Conservation (phyloP, 2,888 invertebrate species). For the Linnaemya tessellans region DNA sequence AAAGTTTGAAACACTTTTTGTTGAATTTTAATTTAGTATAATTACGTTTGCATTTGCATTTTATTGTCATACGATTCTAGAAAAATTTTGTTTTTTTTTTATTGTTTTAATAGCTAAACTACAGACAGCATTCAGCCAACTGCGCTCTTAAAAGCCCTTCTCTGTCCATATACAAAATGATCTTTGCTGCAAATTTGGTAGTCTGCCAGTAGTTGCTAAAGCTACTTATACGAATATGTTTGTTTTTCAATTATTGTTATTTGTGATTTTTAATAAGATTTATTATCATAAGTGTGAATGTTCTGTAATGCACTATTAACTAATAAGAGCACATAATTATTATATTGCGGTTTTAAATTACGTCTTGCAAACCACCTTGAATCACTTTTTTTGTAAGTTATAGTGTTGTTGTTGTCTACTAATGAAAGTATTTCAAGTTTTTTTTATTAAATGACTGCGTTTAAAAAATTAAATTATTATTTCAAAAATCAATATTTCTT, state of each 20-base stretch:
- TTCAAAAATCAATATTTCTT: not conserved
- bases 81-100: conserved; percentile 49
- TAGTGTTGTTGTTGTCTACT: conserved; percentile 55
- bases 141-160: not conserved
- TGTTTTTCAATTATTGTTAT: conserved; percentile 25
- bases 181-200: conserved; percentile 17
- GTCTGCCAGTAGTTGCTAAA: not conserved
- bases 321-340: conserved; percentile 70
- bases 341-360: conserved; percentile 52
- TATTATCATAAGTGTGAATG: conserved; percentile 72
- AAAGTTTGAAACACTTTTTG: conserved; percentile 79
- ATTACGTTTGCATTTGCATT: conserved; percentile 73
- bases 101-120: conserved; percentile 43
- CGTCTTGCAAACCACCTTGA: conserved; percentile 15
- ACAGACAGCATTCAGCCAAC: conserved; percentile 9
- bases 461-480: conserved; percentile 10
- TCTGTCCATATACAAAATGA: not conserved
- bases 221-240: conserved; percentile 10
- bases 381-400: conserved; percentile 58
- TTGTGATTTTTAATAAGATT: conserved; percentile 49
- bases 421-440: conserved; percentile 14
- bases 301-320: conserved; percentile 64
- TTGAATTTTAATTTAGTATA: conserved; percentile 30
- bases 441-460: conserved; percentile 63
- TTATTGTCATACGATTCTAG: conserved; percentile 81